Percentiles rank a stretch among this genome's conserved stretches.
Conservation (phyloP, 2,113 vertebrate genomes). For the Tragelaphus imberbis region DNA sequence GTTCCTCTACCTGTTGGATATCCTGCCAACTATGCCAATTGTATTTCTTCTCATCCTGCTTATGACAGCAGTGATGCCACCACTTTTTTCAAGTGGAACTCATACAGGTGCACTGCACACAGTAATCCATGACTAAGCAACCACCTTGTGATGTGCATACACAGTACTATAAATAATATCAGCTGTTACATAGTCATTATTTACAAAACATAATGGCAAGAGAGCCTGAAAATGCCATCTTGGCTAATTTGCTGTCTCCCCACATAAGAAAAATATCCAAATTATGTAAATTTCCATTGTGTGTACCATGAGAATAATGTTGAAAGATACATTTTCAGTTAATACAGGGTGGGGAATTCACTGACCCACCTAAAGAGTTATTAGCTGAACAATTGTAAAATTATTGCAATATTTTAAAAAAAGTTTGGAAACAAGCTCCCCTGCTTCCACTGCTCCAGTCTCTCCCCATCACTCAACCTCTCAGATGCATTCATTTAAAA, state of each 20-base stretch:
- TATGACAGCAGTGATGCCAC: neutral
- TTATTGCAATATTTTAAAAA: neutral
- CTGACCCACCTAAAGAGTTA: neutral
- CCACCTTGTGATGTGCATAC: neutral
- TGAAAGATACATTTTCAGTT: neutral
- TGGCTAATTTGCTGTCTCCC: neutral
- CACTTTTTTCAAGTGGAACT: neutral
- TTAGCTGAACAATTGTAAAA: neutral
- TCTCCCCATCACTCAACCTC: accelerated
- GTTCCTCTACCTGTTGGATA: neutral
- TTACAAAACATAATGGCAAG: neutral
- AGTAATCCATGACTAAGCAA: neutral
- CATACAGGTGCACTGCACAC: neutral
- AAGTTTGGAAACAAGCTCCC: neutral
- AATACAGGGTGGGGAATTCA: neutral
- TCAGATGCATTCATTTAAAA: neutral
- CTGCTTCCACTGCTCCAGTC: accelerated
- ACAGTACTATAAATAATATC: neutral
- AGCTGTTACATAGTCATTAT: neutral
- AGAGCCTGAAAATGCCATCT: neutral
- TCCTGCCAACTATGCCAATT: neutral
- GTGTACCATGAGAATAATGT: neutral
- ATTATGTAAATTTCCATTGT: neutral
- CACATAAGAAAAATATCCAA: neutral
- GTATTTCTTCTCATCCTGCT: neutral